phyloP scores from a whole-genome alignment of 2,797 vertebrate genomes.

The Pangasius mekongensis region DNA sequence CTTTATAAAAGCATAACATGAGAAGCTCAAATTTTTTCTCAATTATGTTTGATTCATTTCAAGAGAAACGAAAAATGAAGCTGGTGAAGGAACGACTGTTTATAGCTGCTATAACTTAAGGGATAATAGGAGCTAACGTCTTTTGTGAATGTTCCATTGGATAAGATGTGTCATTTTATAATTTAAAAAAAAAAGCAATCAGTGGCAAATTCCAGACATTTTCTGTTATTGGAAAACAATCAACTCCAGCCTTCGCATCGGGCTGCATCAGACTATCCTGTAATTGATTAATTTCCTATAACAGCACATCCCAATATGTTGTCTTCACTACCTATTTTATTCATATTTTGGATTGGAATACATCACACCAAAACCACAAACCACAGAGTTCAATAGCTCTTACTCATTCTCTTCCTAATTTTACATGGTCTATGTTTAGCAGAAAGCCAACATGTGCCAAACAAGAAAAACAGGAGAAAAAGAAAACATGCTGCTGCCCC shows the following conservation, averaged over 20 bases:
- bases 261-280: neutral
- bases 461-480: conserved; percentile 18
- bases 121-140: neutral
- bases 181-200: neutral
- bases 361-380: neutral
- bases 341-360: neutral
- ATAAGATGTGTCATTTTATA: neutral
- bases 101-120: neutral
- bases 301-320: neutral
- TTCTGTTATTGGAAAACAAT: neutral
- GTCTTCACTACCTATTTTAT: neutral
- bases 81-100: neutral
- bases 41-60: neutral
- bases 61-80: neutral
- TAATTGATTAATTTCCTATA: neutral
- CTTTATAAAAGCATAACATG: neutral
- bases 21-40: neutral
- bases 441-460: conserved; percentile 41
- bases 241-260: neutral
- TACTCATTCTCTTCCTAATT: conserved; percentile 25
- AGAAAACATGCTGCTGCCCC: conserved; percentile 32
- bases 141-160: neutral
- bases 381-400: neutral
- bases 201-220: too few relatives aligned
- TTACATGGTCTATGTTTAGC: conserved; percentile 42